Evolutionary conservation across 2,113 vertebrate genomes (phyloP).

Genomic region (Emydura subglobosa): DNA sequence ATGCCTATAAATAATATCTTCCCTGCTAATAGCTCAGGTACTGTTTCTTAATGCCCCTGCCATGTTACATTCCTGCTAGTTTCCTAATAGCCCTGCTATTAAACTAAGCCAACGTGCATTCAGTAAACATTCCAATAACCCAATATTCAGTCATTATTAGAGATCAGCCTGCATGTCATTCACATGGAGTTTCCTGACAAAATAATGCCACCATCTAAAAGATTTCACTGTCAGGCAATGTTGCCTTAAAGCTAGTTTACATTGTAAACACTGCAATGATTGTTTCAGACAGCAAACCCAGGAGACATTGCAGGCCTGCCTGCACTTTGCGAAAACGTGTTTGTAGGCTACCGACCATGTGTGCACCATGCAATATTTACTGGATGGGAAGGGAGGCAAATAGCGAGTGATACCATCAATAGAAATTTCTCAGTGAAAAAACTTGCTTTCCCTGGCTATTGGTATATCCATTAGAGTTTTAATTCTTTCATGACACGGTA

Average conservation of each 20-base stretch:
- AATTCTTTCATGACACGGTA: not conserved
- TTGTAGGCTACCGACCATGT: not conserved
- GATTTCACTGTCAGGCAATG: not conserved
- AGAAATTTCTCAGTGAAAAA: not conserved
- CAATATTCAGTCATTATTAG: not conserved
- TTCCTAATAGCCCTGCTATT: not conserved
- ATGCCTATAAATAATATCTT: not conserved
- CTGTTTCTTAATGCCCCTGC: not conserved
- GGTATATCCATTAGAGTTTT: not conserved
- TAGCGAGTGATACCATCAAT: not conserved
- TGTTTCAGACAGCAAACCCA: not conserved
- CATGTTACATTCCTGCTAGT: not conserved
- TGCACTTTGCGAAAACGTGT: not conserved
- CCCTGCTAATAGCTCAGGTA: not conserved
- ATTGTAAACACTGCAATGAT: not conserved
- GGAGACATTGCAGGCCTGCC: not conserved
- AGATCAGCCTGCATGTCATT: not conserved
- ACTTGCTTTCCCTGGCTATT: not conserved
- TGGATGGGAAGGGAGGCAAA: not conserved
- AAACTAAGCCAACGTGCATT: not conserved
- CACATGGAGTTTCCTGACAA: not conserved
- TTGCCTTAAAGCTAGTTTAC: not conserved
- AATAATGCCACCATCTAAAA: not conserved
- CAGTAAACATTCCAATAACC: not conserved
- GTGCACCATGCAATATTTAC: not conserved